Conservation (phyloP, 1,140 invertebrate genomes). For the Drosophila sp. region DNA sequence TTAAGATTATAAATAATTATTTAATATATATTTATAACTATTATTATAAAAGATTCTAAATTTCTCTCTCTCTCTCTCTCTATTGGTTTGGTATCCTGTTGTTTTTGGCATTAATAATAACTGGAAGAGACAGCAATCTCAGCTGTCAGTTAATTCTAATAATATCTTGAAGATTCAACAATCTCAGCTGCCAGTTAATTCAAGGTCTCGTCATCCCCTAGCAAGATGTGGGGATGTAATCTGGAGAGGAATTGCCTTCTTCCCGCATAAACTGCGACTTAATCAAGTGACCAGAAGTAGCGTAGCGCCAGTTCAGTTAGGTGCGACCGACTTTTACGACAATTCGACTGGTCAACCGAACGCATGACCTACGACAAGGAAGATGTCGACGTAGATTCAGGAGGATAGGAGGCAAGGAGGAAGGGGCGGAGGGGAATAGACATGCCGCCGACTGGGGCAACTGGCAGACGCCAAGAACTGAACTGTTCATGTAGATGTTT, state of each 20-base stretch:
- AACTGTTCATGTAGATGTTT: conserved; percentile 54
- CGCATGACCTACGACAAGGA: conserved; percentile 68
- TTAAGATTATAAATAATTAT: no score
- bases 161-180: not conserved
- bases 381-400: not conserved
- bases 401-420: not conserved
- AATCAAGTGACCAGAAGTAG: conserved; percentile 46
- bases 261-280: conserved; percentile 42
- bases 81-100: not conserved
- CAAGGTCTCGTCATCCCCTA: not conserved
- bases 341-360: conserved; percentile 29
- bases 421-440: not conserved
- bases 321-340: conserved; percentile 44
- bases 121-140: not conserved
- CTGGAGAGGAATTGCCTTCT: conserved; percentile 29
- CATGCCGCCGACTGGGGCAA: conserved; percentile 5
- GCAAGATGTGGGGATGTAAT: conserved; percentile 25
- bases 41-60: no score
- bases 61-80: no score
- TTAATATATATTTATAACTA: no score
- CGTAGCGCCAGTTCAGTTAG: conserved; percentile 42
- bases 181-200: not conserved
- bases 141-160: conserved; percentile 1
- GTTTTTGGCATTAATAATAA: conserved; percentile 4
- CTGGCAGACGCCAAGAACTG: conserved; percentile 48